A percentile compares a stretch with the other conserved stretches of the same genome.
These are phyloP conservation scores for Xiphydria camelus DNA, from an alignment of 2,888 invertebrate genomes.

Conservation along the genomic window DNA sequence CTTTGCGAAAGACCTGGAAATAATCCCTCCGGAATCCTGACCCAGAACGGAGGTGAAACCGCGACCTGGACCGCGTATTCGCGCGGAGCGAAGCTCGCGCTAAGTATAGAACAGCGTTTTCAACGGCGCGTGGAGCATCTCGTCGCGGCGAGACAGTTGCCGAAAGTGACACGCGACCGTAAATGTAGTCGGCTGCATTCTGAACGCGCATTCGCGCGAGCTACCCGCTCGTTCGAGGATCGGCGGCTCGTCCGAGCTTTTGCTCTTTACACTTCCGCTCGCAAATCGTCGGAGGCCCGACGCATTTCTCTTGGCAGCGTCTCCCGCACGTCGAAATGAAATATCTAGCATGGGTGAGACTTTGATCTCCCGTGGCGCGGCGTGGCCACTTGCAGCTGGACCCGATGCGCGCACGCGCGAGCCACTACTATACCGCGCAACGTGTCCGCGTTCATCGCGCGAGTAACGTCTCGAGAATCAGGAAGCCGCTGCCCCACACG, in stretches of 20 bases:
- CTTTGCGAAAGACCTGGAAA: conserved; percentile 25
- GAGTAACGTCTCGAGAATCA: conserved; percentile 25
- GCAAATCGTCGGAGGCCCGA: conserved; percentile 30
- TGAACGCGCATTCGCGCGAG: background rate
- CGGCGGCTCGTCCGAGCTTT: conserved; percentile 1
- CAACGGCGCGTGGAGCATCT: conserved; percentile 29
- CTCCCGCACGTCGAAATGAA: conserved; percentile 39
- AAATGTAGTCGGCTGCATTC: conserved; percentile 1
- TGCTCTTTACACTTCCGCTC: conserved; percentile 28
- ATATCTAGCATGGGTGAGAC: conserved; percentile 42
- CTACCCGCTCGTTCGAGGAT: background rate
- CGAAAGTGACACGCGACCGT: conserved; percentile 1
- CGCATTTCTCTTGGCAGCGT: conserved; percentile 37
- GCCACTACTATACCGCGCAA: too few species aligned
- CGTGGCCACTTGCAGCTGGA: conserved; percentile 6
- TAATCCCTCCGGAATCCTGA: too few species aligned
- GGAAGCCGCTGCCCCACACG: too few species aligned
- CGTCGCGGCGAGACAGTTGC: conserved; percentile 1
- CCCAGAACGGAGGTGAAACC: conserved; percentile 37
- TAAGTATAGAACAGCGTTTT: conserved; percentile 41
- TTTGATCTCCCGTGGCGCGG: conserved; percentile 37
- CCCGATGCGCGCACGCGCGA: too few species aligned
- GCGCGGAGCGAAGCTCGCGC: too few species aligned
- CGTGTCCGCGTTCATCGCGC: conserved; percentile 7
- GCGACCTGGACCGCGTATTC: too few species aligned